Evolutionary conservation across 2,797 vertebrate genomes (phyloP), one percentile per base, ranked within the genome.

Genomic region (Hyperoplus lanceolatus): DNA sequence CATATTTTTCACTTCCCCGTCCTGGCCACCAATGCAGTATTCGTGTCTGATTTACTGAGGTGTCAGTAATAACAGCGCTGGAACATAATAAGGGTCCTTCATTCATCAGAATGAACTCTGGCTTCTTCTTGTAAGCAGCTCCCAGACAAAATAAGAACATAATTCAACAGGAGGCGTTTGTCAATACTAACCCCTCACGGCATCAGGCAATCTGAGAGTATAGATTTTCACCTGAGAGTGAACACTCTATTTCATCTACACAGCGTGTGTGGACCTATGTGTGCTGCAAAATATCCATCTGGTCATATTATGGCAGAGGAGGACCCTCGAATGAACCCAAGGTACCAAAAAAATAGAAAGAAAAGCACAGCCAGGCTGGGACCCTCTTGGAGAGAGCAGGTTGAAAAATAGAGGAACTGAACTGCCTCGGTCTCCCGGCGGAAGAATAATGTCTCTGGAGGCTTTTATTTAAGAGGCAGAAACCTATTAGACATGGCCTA

Each of bases 181-280:
- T 85, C 71, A 63, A 76, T 87, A 74, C 62, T 8, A 15, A 51
- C 41, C 63, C 62, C 48, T 51, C 56, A 41, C 18, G 69, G 67
- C 60, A 62, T 3, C 1, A 51, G 45, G 55, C 41, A 62, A 62
- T 21, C 45, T 50, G 61, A 68, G 66, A 55, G 71, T 67, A 77
- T 73, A 58, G 83, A 84, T 81, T 85, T 89, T 71, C 75, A 77
- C 68, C 68, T 59, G 59, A 83, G 66, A 46, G 50, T 42, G 80
- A 21, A 6, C 66, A 43, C 63, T 61, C 18, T 73, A 63, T 69
- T 81, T 51, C 55, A 57, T 57, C 63, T 54, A 8, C 48, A 54
- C 12, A 1, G 58, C 73, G 29, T 29, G 29, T 29, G 29, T 57
- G 60, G 48, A 73, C 57, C 46, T 56, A 83, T 45, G 38, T 77